Percentiles rank a stretch among this genome's conserved stretches.
These are phyloP conservation scores for Andricus curvator DNA, from an alignment of 2,888 invertebrate genomes.

Conservation along the genomic window DNA sequence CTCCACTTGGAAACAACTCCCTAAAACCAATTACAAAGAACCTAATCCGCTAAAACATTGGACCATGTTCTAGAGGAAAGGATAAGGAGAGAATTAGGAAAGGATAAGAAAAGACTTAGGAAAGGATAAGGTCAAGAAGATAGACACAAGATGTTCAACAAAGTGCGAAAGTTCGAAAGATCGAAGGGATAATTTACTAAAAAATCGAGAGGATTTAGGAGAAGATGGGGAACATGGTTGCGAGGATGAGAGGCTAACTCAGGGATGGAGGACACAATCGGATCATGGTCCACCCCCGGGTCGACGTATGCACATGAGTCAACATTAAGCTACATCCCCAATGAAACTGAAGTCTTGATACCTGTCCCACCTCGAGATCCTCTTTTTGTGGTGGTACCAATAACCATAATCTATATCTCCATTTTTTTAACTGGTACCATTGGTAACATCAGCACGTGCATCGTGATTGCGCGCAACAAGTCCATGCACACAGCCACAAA, in stretches of 20 bases:
- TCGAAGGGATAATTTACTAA: background rate
- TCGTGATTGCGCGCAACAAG: slow-evolving; percentile 82
- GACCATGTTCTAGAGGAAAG: no score
- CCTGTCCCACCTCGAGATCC: slow-evolving; percentile 72
- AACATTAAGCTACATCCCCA: background rate
- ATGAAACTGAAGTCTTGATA: slow-evolving; percentile 27
- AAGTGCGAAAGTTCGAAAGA: background rate
- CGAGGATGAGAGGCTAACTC: background rate
- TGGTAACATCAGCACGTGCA: slow-evolving; percentile 83
- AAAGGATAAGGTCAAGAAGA: background rate
- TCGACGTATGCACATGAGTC: background rate
- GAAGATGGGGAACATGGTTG: background rate
- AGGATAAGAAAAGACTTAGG: no score
- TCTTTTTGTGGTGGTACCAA: slow-evolving; percentile 78
- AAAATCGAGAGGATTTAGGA: background rate
- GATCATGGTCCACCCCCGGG: background rate
- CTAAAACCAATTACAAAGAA: no score
- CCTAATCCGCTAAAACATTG: no score
- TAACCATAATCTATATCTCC: slow-evolving; percentile 80
- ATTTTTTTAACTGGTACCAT: slow-evolving; percentile 82
- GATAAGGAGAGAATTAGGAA: background rate
- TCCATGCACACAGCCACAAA: slow-evolving; percentile 85
- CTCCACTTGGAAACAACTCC: no score
- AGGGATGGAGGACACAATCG: background rate
- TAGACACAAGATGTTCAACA: background rate